phyloP scores from a whole-genome alignment of 1,140 invertebrate genomes.

The Xylocopa sonorina region DNA sequence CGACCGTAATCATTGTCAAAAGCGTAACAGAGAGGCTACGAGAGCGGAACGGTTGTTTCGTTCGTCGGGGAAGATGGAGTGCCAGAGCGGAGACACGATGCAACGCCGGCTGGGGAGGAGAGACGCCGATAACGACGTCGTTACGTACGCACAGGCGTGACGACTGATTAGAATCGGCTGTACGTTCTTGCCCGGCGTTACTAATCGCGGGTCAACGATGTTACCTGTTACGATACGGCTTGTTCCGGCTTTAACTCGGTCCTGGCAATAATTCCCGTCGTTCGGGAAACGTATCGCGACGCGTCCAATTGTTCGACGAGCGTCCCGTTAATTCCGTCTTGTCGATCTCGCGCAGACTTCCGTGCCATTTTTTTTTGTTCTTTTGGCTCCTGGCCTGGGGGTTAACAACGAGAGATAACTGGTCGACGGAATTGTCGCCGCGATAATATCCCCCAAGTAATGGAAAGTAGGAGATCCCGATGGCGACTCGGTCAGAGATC shows the following conservation, averaged over 20 bases:
- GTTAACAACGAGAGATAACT: constrained; percentile 19
- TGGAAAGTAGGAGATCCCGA: not conserved
- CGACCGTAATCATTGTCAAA: constrained; percentile 59
- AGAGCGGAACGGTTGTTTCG: not conserved
- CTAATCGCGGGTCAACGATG: constrained; percentile 68
- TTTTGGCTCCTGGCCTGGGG: no score
- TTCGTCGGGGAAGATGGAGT: not conserved
- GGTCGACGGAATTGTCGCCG: constrained; percentile 2
- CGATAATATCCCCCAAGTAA: not conserved
- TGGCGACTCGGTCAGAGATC: not conserved
- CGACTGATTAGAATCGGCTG: constrained; percentile 67
- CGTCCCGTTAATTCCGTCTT: constrained; percentile 32
- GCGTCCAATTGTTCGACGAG: constrained; percentile 20
- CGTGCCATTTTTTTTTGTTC: no score
- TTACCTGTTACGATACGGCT: constrained; percentile 48
- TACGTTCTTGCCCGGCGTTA: constrained; percentile 61
- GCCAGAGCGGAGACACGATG: constrained; percentile 18
- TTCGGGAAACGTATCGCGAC: constrained; percentile 47
- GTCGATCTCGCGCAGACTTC: constrained; percentile 35
- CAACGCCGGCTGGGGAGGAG: constrained; percentile 39
- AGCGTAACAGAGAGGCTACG: constrained; percentile 49
- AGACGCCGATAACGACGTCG: constrained; percentile 67
- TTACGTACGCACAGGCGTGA: constrained; percentile 65
- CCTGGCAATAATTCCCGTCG: constrained; percentile 38
- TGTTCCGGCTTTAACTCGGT: constrained; percentile 32